Conservation (phyloP, 2,113 vertebrate genomes). For the Microtus oregoni region DNA sequence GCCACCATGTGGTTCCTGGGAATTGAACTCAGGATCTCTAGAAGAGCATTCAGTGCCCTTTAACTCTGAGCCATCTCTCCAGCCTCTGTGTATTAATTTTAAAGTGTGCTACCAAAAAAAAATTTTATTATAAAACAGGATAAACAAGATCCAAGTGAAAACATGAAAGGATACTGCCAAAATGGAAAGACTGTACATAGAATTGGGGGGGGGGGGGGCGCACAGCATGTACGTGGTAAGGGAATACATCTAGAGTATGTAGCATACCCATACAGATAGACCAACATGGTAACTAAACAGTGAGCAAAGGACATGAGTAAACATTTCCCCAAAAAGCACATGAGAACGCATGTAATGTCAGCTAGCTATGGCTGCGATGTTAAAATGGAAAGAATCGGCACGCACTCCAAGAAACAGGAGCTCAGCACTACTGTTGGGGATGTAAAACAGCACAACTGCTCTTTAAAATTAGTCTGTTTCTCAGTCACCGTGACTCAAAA, state of each 20-base stretch:
- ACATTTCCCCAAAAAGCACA: neutral
- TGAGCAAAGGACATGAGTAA: neutral
- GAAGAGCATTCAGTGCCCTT: neutral
- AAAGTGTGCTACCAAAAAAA: conserved; percentile 13
- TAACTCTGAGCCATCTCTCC: neutral
- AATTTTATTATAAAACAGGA: neutral
- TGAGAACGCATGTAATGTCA: neutral
- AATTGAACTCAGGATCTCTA: neutral
- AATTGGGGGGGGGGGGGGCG: neutral
- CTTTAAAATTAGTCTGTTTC: neutral
- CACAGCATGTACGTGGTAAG: conserved; percentile 5
- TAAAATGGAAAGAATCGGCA: neutral
- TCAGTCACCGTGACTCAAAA: neutral
- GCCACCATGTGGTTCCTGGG: neutral
- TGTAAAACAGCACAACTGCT: neutral
- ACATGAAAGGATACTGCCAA: neutral
- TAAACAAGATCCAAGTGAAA: conserved; percentile 21
- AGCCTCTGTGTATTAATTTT: neutral
- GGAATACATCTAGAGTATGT: neutral
- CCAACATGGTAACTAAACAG: neutral
- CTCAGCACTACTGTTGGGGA: neutral
- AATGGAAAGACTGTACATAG: neutral
- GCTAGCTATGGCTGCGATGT: neutral
- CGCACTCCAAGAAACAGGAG: neutral
- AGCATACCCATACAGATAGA: neutral